These are phyloP conservation scores for Eremophila alpestris DNA, from an alignment of 2,797 vertebrate species.

Conservation along the genomic window DNA sequence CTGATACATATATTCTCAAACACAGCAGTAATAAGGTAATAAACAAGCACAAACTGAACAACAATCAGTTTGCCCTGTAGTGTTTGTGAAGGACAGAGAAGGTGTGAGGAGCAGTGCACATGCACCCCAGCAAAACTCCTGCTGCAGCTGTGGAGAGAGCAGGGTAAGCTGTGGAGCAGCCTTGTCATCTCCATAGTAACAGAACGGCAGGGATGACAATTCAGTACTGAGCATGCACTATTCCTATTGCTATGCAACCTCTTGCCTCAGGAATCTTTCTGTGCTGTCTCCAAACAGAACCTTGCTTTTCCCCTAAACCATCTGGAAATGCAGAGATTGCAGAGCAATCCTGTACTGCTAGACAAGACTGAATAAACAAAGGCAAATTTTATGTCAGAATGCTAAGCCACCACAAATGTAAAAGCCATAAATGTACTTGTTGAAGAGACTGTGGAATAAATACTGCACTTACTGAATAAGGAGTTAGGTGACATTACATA, in stretches of 20 bases:
- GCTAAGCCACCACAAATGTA: background rate
- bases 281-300: background rate
- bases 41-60: background rate
- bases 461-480: background rate
- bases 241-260: conserved; percentile 38
- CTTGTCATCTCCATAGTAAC: conserved; percentile 67
- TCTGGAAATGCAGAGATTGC: background rate
- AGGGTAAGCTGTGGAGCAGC: background rate
- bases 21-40: background rate
- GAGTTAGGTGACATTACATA: background rate
- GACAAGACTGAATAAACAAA: background rate
- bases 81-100: background rate
- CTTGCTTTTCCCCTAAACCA: background rate
- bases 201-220: background rate
- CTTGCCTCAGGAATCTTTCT: conserved; percentile 38
- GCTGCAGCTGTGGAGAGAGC: background rate
- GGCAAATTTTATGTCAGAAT: background rate
- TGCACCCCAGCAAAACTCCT: background rate
- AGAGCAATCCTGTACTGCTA: background rate
- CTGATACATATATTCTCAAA: background rate
- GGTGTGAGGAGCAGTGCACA: background rate
- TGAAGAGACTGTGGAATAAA: background rate
- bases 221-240: background rate
- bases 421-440: background rate
- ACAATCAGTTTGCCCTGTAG: background rate